Evolutionary conservation across 2,888 invertebrate species (phyloP), one percentile per base, ranked within the genome.

Genomic region (Eurytoma adleriae): DNA sequence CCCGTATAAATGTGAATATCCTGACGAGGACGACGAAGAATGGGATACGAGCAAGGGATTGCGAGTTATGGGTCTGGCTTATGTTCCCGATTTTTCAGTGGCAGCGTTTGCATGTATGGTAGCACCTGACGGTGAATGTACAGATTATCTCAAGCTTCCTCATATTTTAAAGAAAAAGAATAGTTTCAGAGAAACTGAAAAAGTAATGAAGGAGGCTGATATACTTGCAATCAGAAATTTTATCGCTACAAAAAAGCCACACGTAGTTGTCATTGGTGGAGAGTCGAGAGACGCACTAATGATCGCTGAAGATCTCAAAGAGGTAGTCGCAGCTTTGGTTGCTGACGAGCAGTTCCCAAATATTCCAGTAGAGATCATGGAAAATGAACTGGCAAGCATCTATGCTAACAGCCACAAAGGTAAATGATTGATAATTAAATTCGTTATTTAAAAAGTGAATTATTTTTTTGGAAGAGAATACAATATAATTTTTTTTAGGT

Each of bases 331-430:
- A 52, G 95, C 95, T 86, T 91, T 97, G 72, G 93, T 94, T 0
- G 95, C 96, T 59, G 96, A 96, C 77, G 97, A 97, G 76, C 96
- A 97, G 90, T 96, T 97, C 88, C 96, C 98, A 0, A 91, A 93
- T 2, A 95, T 99, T 82, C 94, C 94, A 64, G 97, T 99, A 0
- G 98, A 98, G 91, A 95, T 99, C 73, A 93, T 97, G 13, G 99
- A 99, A 89, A 98, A 98, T 87, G 98, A 99, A 88, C 92, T 99
- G 76, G 96, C 98, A 76, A 96, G 96, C 91, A 94, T 99, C 50
- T 99, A 97, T 90, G 95, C 98, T 80, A 97, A 97, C 89, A 97
- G 97, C 27, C 96, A 96, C 84, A 96, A 96, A 87, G 97, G 97
- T 75, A 18, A 40, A 40, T 10, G 10, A 18, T 54, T 16, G 1